Evolutionary conservation across 1,140 invertebrate species (phyloP).

Genomic region (Caerostris darwini): DNA sequence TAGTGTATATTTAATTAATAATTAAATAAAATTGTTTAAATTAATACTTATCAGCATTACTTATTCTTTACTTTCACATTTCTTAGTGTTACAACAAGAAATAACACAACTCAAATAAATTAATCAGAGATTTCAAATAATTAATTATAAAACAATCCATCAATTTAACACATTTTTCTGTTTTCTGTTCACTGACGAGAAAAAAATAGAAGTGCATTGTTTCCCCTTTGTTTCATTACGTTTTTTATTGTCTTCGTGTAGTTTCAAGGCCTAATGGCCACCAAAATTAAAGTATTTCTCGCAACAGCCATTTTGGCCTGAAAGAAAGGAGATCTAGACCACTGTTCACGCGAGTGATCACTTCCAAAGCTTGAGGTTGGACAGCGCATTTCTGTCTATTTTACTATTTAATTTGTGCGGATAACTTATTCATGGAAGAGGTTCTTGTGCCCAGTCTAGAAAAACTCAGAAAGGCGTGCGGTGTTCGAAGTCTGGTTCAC

Average conservation of each 20-base stretch:
- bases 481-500: background rate
- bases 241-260: background rate
- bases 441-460: background rate
- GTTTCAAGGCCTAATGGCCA: constrained; percentile 19
- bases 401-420: constrained; percentile 22
- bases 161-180: background rate
- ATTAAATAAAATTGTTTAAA: too few relatives aligned
- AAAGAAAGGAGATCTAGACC: background rate
- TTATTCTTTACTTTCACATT: too few relatives aligned
- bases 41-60: too few relatives aligned
- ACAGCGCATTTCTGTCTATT: constrained; percentile 7
- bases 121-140: background rate
- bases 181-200: background rate
- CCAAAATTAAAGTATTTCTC: background rate
- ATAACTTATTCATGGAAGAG: constrained; percentile 31
- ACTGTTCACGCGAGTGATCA: background rate
- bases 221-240: constrained; percentile 5
- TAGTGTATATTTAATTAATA: too few relatives aligned
- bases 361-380: background rate
- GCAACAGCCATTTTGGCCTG: background rate
- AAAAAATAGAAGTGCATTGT: background rate
- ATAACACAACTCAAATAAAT: background rate
- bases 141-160: background rate
- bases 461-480: background rate
- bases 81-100: too few relatives aligned